A percentile compares a stretch with the other conserved stretches of the same genome.
Evolutionary conservation across 2,797 vertebrate genomes (phyloP).

Genomic region (Notolepis coatsorum): DNA sequence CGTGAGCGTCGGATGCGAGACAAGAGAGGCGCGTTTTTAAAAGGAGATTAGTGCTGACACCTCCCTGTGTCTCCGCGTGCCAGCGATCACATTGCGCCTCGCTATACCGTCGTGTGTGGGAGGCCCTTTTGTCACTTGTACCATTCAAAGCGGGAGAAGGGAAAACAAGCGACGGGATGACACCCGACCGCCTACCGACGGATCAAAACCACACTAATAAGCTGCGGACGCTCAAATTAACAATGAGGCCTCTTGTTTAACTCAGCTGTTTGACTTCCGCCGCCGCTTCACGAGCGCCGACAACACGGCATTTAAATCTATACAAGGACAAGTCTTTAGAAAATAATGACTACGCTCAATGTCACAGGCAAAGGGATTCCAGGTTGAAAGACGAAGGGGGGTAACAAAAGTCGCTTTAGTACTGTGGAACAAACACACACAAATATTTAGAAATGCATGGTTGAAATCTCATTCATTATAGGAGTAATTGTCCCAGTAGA

Average conservation of each 20-base stretch:
- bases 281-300: slow-evolving; percentile 46
- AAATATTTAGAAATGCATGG: slow-evolving; percentile 29
- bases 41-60: slow-evolving; percentile 83
- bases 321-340: slow-evolving; percentile 53
- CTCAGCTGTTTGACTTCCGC: slow-evolving; percentile 69
- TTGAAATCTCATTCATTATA: not conserved
- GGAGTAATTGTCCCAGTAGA: slow-evolving; percentile 7
- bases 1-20: slow-evolving; percentile 74
- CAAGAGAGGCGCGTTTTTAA: slow-evolving; percentile 81
- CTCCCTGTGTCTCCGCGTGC: slow-evolving; percentile 78
- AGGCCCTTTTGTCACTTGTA: slow-evolving; percentile 82
- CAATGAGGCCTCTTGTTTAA: slow-evolving; percentile 76
- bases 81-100: slow-evolving; percentile 76
- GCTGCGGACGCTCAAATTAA: slow-evolving; percentile 79
- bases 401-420: slow-evolving; percentile 38
- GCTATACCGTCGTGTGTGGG: slow-evolving; percentile 78
- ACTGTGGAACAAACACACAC: too few relatives aligned
- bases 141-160: slow-evolving; percentile 77
- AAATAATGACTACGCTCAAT: slow-evolving; percentile 61
- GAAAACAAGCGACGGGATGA: slow-evolving; percentile 74
- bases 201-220: slow-evolving; percentile 83
- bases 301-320: slow-evolving; percentile 68
- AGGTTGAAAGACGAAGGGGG: slow-evolving; percentile 18
- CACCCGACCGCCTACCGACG: slow-evolving; percentile 71
- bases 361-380: slow-evolving; percentile 25